Evolutionary conservation across 2,797 vertebrate species (phyloP).

Genomic region (Decapterus maruadsi): DNA sequence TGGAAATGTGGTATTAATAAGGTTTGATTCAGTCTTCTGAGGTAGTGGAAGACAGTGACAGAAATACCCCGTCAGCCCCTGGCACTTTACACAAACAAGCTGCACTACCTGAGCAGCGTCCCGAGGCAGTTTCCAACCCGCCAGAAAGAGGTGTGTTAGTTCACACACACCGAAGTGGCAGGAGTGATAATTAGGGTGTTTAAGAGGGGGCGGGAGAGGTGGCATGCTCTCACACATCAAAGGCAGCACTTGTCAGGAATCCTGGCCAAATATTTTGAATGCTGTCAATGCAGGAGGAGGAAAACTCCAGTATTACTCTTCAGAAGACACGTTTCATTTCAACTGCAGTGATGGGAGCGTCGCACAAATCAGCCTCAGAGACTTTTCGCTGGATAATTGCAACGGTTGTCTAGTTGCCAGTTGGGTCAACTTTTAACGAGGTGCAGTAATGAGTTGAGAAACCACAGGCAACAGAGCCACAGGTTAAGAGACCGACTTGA

Average conservation of each 20-base stretch:
- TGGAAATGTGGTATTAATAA: conserved; percentile 8
- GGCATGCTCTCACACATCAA: conserved; percentile 77
- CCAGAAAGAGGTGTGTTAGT: conserved; percentile 68
- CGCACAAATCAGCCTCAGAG: conserved; percentile 28
- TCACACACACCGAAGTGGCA: conserved; percentile 68
- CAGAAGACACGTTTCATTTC: conserved; percentile 32
- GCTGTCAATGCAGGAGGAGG: conserved; percentile 62
- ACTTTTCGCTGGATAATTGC: conserved; percentile 3
- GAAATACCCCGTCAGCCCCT: conserved; percentile 60
- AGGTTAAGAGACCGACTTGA: conserved; percentile 47
- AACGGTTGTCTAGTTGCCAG: conserved; percentile 36
- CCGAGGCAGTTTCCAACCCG: conserved; percentile 71
- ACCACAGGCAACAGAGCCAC: conserved; percentile 42
- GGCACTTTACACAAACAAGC: conserved; percentile 66
- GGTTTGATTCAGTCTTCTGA: conserved; percentile 14
- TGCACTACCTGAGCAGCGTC: conserved; percentile 63
- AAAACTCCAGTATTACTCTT: conserved; percentile 51
- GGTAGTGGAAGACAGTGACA: conserved; percentile 51
- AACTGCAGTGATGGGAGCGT: conserved; percentile 13
- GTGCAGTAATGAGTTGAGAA: conserved; percentile 47
- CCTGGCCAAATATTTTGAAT: conserved; percentile 74
- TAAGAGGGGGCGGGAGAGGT: conserved; percentile 72
- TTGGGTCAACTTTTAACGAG: conserved; percentile 64
- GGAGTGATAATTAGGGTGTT: conserved; percentile 82
- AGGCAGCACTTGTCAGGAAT: conserved; percentile 70